A percentile compares a stretch with the other conserved stretches of the same genome.
These are phyloP conservation scores for Berghia stephanieae DNA, from an alignment of 1,140 invertebrate genomes.

Conservation along the genomic window DNA sequence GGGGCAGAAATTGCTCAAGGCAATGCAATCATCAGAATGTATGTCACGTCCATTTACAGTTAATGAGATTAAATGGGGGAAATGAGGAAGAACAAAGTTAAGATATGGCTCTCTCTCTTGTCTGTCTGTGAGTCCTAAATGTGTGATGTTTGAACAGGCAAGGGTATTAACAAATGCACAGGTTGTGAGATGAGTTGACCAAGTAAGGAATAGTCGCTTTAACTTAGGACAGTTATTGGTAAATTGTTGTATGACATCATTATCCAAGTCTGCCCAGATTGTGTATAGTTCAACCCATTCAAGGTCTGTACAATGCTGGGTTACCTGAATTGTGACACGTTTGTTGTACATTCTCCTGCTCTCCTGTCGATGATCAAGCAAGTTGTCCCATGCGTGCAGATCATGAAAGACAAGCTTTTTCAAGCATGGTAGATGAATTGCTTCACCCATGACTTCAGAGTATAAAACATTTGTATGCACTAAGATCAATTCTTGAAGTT, in stretches of 20 bases:
- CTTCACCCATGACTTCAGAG: conserved; percentile 19
- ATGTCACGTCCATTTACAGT: conserved; percentile 26
- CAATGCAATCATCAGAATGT: conserved; percentile 16
- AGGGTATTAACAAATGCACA: neutral
- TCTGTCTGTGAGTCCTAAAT: conserved; percentile 12
- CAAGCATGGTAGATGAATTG: conserved; percentile 24
- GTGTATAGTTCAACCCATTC: conserved; percentile 23
- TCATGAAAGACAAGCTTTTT: conserved; percentile 23
- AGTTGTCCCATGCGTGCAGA: conserved; percentile 1
- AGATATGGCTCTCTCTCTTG: conserved; percentile 26
- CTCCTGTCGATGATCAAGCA: neutral
- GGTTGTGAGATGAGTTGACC: conserved; percentile 18
- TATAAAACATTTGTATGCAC: conserved; percentile 19
- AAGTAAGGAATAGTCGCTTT: conserved; percentile 5
- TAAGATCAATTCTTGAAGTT: conserved; percentile 15
- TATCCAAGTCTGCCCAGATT: conserved; percentile 15
- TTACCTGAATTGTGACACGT: conserved; percentile 14
- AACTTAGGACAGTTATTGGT: conserved; percentile 13
- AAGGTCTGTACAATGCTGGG: conserved; percentile 16
- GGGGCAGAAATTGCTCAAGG: conserved; percentile 19
- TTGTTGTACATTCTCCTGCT: neutral
- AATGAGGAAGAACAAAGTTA: conserved; percentile 22
- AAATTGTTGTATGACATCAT: conserved; percentile 24
- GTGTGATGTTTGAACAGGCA: conserved; percentile 17
- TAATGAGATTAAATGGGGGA: neutral